These are phyloP conservation scores for Glomeris marginata DNA, from an alignment of 2,888 invertebrate species.

Conservation along the genomic window DNA sequence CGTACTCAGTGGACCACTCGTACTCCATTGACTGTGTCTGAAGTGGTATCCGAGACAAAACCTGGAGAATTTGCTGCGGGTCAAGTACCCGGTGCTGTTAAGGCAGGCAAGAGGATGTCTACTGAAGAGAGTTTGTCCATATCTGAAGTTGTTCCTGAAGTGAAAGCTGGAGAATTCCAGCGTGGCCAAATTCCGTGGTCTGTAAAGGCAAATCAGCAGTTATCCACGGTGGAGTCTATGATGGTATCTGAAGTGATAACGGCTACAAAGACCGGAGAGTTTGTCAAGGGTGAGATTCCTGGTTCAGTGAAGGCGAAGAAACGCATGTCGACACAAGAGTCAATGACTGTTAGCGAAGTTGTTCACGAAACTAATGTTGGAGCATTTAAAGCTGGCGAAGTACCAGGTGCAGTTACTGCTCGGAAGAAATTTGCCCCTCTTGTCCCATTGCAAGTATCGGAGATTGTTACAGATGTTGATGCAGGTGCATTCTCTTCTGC, in stretches of 20 bases:
- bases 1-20: conserved; percentile 35
- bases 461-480: conserved; percentile 11
- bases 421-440: conserved; percentile 11
- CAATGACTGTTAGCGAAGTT: too few species aligned
- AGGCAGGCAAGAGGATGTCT: conserved; percentile 6
- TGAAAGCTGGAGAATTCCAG: conserved; percentile 4
- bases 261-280: background rate
- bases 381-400: too few species aligned
- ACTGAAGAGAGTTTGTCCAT: conserved; percentile 8
- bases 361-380: too few species aligned
- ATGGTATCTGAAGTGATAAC: background rate
- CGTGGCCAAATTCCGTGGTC: background rate
- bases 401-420: too few species aligned
- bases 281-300: background rate
- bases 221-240: conserved; percentile 34
- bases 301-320: too few species aligned
- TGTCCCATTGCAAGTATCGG: conserved; percentile 15
- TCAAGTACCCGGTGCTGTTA: conserved; percentile 9
- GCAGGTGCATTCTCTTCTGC: background rate
- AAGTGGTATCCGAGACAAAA: conserved; percentile 27
- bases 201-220: too few species aligned
- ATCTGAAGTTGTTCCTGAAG: conserved; percentile 10
- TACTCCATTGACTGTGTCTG: conserved; percentile 43
- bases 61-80: conserved; percentile 39
- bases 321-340: too few species aligned